Evolutionary conservation across 2,888 invertebrate species (phyloP), one percentile per base, ranked within the genome.

Genomic region (Zeuzera pyrina): DNA sequence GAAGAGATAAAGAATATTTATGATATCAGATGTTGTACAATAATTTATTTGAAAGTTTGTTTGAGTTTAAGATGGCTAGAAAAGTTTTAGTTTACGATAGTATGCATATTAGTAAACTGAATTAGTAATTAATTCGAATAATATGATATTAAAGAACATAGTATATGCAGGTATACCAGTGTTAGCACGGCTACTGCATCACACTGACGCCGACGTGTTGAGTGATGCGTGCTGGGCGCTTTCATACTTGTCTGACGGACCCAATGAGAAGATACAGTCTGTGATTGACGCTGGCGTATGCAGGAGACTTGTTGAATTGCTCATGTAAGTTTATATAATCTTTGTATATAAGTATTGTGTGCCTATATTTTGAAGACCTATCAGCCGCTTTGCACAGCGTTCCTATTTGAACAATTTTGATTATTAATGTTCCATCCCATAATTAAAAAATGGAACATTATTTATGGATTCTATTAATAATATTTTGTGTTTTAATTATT

Each of bases 201-300:
- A 96, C 65, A 85, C 87, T 4, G 97, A 98, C 71, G 84, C 90
- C 1, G 97, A 97, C 67, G 94, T 97, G 2, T 74, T 97, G 29
- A 91, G 95, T 37, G 98, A 98, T 72, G 91, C 97, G 3, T 97
- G 97, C 68, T 98, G 98, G 98, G 97, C 98, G 12, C 87, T 98
- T 22, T 96, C 97, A 33, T 98, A 98, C 69, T 77, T 98, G 34
- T 94, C 95, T 0, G 98, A 98, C 66, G 98, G 98, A 29, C 95
- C 97, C 25, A 97, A 98, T 71, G 96, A 98, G 49, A 97, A 97
- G 84, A 98, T 98, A 53, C 97, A 97, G 83, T 94, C 95, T 19
- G 97, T 98, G 30, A 95, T 98, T 43, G 95, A 97, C 71, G 93
- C 96, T 8, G 97, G 97, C 1, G 97, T 98, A 24, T 96, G 95